A percentile compares a stretch with the other conserved stretches of the same genome.
phyloP scores from a whole-genome alignment of 2,797 vertebrate genomes.

The Merluccius polli region DNA sequence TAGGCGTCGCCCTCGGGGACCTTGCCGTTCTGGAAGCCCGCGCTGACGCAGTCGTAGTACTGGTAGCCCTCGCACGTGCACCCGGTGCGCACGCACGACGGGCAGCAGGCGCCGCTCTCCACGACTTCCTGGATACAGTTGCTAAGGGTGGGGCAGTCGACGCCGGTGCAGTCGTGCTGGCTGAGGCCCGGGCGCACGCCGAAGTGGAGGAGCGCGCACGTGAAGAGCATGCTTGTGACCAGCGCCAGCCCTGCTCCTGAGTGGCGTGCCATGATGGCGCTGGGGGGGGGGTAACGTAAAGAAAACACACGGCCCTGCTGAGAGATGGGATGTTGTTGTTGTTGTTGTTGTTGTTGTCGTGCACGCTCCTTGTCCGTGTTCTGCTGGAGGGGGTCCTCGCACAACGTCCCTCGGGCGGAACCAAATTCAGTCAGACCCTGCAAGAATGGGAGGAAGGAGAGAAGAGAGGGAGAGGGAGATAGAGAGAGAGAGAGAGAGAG shows the following conservation, averaged over 20 bases:
- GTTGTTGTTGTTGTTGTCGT: neutral
- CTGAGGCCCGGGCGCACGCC: constrained; percentile 29
- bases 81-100: constrained; percentile 80
- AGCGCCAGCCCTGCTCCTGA: constrained; percentile 17
- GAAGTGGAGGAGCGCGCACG: constrained; percentile 36
- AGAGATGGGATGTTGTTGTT: neutral
- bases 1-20: constrained; percentile 91
- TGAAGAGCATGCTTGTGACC: constrained; percentile 3
- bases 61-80: constrained; percentile 93
- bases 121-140: constrained; percentile 86
- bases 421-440: neutral
- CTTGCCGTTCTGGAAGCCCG: constrained; percentile 85
- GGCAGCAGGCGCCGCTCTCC: constrained; percentile 80
- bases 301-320: neutral
- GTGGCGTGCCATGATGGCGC: constrained; percentile 36
- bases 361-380: neutral
- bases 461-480: constrained; percentile 45
- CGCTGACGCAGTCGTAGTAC: constrained; percentile 89
- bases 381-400: no score
- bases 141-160: constrained; percentile 76
- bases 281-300: neutral
- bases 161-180: constrained; percentile 81
- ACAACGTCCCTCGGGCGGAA: neutral
- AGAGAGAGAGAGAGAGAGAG: constrained; percentile 15
- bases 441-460: constrained; percentile 11